Conservation (phyloP, 2,113 vertebrate species). For the Daboia siamensis region DNA sequence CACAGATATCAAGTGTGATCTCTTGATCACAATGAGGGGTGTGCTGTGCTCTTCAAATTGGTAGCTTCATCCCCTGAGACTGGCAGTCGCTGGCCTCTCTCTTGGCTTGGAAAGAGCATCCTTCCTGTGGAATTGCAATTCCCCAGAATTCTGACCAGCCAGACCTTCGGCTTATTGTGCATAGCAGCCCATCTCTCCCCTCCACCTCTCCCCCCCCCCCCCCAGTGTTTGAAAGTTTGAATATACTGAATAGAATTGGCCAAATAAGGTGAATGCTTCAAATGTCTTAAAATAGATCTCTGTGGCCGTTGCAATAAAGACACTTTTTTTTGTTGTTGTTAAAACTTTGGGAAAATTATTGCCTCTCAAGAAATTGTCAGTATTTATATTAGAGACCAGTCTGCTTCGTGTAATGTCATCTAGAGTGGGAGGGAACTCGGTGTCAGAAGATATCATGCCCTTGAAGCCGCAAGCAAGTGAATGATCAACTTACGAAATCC, state of each 20-base stretch:
- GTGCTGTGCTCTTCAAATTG: neutral
- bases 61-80: neutral
- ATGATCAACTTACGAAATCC: conserved; percentile 28
- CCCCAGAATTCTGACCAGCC: neutral
- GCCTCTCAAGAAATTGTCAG: conserved; percentile 38
- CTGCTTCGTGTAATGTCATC: conserved; percentile 31
- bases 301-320: conserved; percentile 26
- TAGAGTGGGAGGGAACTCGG: conserved; percentile 1
- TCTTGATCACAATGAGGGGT: neutral
- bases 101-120: neutral
- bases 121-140: neutral
- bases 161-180: neutral
- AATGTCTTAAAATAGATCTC: conserved; percentile 24
- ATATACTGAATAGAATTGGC: neutral
- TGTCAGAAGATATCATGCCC: conserved; percentile 25
- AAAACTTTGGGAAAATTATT: conserved; percentile 26
- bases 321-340: conserved; percentile 42
- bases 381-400: conserved; percentile 32
- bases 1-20: neutral
- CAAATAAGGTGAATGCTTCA: conserved; percentile 20
- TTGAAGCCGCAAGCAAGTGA: conserved; percentile 39
- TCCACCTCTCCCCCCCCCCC: neutral
- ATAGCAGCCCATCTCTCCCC: neutral
- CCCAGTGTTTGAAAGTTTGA: conserved; percentile 9
- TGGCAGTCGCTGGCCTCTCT: neutral